A percentile compares a stretch with the other conserved stretches of the same genome.
phyloP scores from a whole-genome alignment of 2,797 vertebrate genomes.

The Acropternis orthonyx region DNA sequence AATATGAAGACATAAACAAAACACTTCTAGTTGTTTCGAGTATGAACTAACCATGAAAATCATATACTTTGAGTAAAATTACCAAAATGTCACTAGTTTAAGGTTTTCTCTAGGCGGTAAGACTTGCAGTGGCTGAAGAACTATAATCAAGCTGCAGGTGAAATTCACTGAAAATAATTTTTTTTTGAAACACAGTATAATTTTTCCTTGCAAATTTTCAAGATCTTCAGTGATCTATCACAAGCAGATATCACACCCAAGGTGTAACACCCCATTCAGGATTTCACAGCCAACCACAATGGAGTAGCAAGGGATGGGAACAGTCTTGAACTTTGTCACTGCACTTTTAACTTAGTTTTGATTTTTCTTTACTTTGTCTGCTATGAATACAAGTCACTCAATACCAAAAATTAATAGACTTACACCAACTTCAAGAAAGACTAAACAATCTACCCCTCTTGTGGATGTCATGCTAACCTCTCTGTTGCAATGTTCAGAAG shows the following conservation, averaged over 20 bases:
- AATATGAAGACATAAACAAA: not conserved
- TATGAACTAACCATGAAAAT: not conserved
- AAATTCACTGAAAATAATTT: not conserved
- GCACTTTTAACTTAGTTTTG: not conserved
- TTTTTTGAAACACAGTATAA: conserved; percentile 38
- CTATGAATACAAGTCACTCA: not conserved
- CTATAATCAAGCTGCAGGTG: not conserved
- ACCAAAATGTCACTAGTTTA: not conserved
- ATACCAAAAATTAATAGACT: not conserved
- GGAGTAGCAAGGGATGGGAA: not conserved
- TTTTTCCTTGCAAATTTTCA: conserved; percentile 47
- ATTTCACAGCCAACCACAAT: not conserved
- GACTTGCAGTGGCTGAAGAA: not conserved
- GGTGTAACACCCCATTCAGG: conserved; percentile 1
- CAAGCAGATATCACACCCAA: conserved; percentile 13
- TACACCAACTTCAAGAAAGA: not conserved
- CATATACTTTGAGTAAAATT: not conserved
- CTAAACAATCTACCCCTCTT: not conserved
- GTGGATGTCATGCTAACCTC: fast-evolving
- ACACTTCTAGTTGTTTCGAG: not conserved
- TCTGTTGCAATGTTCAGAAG: not conserved
- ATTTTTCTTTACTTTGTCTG: not conserved
- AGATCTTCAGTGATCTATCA: conserved; percentile 44
- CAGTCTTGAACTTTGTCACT: not conserved
- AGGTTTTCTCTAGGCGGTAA: not conserved